phyloP scores from a whole-genome alignment of 2,113 vertebrate species.

The Cinclus cinclus region DNA sequence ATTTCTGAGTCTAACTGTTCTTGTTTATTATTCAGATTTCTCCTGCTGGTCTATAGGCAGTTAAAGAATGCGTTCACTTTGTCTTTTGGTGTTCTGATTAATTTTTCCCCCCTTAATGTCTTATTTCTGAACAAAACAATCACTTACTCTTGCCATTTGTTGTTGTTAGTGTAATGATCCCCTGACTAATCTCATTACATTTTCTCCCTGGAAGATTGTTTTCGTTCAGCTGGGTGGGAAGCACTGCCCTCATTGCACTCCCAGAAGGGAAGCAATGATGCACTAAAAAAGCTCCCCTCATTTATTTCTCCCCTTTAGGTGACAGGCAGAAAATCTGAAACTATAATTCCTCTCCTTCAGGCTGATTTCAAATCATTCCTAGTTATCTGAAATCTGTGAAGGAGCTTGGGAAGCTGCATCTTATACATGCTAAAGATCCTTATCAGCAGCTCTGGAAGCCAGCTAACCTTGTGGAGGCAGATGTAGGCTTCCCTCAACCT shows the following conservation, averaged over 20 bases:
- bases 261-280: constrained; percentile 15
- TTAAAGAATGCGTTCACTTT: not conserved
- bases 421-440: not conserved
- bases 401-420: not conserved
- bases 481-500: not conserved
- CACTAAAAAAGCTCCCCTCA: not conserved
- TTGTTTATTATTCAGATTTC: not conserved
- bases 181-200: not conserved
- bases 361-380: not conserved
- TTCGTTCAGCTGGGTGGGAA: constrained; percentile 3
- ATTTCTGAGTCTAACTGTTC: not conserved
- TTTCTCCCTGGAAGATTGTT: not conserved
- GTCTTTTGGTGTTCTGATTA: not conserved
- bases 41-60: not conserved
- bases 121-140: not conserved
- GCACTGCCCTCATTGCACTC: not conserved
- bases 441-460: not conserved
- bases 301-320: not conserved
- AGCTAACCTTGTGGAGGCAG: not conserved
- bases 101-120: not conserved
- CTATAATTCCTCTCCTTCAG: not conserved
- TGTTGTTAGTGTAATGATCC: constrained; percentile 18
- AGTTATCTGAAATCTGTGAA: not conserved
- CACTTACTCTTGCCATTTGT: not conserved
- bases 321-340: not conserved